Conservation (phyloP, 1,140 invertebrate genomes). For the Mactra quadrangularis region DNA sequence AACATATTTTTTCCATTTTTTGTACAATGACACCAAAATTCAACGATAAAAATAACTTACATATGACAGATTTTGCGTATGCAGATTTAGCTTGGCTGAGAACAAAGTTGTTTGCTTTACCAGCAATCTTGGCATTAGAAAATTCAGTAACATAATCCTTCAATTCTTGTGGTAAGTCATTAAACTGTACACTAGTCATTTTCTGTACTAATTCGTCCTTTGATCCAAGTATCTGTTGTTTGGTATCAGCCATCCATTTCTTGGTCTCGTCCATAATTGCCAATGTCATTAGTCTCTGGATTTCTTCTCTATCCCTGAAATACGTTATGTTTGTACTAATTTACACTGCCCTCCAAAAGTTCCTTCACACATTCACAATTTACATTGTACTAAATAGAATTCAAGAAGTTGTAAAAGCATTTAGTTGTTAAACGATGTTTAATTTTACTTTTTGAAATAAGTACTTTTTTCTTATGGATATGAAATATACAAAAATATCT, state of each 20-base stretch:
- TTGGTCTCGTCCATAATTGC: conserved; percentile 21
- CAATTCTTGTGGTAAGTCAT: conserved; percentile 13
- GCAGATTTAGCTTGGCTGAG: conserved; percentile 2
- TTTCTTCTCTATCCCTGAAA: neutral
- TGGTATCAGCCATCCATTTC: conserved; percentile 35
- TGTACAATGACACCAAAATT: too few species aligned
- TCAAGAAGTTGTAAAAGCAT: too few species aligned
- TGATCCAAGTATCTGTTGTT: conserved; percentile 27
- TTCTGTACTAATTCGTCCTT: conserved; percentile 11
- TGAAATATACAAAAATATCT: too few species aligned
- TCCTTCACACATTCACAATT: too few species aligned
- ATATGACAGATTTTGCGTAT: neutral
- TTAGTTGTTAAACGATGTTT: too few species aligned
- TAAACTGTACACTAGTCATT: conserved; percentile 1
- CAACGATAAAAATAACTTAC: conserved; percentile 28
- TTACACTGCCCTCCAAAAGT: too few species aligned
- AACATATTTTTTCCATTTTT: too few species aligned
- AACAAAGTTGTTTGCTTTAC: conserved; percentile 15
- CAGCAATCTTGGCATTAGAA: neutral
- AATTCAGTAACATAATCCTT: conserved; percentile 24
- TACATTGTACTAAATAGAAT: too few species aligned
- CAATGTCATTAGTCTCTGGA: neutral
- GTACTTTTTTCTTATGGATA: too few species aligned
- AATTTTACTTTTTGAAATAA: too few species aligned
- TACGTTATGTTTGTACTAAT: too few species aligned